Conservation (phyloP, 2,888 invertebrate species). For the Dendrolimus pini region DNA sequence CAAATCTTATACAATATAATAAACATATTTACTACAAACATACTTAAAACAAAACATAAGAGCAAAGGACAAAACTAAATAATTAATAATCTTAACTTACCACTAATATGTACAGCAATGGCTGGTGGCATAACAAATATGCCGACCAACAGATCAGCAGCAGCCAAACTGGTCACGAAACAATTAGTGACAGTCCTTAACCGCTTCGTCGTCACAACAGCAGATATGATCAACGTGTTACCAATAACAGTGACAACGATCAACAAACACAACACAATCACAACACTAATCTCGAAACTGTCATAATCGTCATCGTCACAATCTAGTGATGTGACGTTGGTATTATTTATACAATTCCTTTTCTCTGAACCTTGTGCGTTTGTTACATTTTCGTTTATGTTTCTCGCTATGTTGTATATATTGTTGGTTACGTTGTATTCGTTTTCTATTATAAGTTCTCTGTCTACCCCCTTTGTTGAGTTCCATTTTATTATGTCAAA, state of each 20-base stretch:
- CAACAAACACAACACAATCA: slow-evolving; percentile 79
- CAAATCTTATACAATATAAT: no score
- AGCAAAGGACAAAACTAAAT: no score
- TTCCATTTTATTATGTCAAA: slow-evolving; percentile 55
- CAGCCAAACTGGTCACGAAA: slow-evolving; percentile 95
- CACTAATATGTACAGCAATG: slow-evolving; percentile 90
- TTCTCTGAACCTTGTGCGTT: slow-evolving; percentile 22
- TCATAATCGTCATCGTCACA: slow-evolving; percentile 42
- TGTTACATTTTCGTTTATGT: slow-evolving; percentile 20
- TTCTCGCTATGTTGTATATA: slow-evolving; percentile 39
- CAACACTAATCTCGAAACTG: slow-evolving; percentile 75
- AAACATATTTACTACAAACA: no score
- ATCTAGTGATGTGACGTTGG: not conserved
- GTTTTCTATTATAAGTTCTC: slow-evolving; percentile 46
- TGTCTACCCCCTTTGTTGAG: slow-evolving; percentile 29
- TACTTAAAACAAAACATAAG: no score
- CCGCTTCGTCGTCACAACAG: slow-evolving; percentile 90
- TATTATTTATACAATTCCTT: slow-evolving; percentile 2
- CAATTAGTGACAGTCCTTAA: slow-evolving; percentile 96
- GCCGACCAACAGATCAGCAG: slow-evolving; percentile 95
- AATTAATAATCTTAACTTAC: slow-evolving; percentile 79
- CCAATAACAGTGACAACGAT: slow-evolving; percentile 88
- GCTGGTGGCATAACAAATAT: slow-evolving; percentile 97
- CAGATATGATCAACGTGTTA: slow-evolving; percentile 92
- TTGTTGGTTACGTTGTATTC: slow-evolving; percentile 37